Conservation (phyloP, 1,140 invertebrate genomes). For the Oncopodura yosiiana region DNA sequence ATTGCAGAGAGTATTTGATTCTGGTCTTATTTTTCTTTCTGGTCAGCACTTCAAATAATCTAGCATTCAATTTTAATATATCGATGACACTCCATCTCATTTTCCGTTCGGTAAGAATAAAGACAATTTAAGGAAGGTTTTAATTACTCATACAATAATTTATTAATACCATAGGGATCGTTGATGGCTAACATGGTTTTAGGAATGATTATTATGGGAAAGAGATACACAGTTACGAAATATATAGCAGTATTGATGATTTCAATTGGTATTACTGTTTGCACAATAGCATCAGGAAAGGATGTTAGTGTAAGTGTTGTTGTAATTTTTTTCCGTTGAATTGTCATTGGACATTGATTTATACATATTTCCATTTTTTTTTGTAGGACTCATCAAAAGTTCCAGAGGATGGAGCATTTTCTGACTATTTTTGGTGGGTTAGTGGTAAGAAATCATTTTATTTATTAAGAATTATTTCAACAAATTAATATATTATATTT, state of each 20-base stretch:
- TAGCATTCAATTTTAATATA: slow-evolving; percentile 93
- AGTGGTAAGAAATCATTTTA: slow-evolving; percentile 42
- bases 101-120: slow-evolving; percentile 72
- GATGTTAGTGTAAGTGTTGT: slow-evolving; percentile 44
- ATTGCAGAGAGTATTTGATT: slow-evolving; percentile 65
- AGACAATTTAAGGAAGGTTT: background rate
- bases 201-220: slow-evolving; percentile 81
- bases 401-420: slow-evolving; percentile 27
- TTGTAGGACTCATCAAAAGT: background rate
- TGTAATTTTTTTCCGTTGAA: background rate
- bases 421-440: slow-evolving; percentile 70
- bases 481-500: background rate
- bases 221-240: slow-evolving; percentile 70
- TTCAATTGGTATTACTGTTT: slow-evolving; percentile 78
- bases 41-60: slow-evolving; percentile 88
- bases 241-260: slow-evolving; percentile 90
- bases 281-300: slow-evolving; percentile 77
- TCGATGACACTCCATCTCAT: slow-evolving; percentile 98
- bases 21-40: slow-evolving; percentile 86
- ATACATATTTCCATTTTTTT: background rate
- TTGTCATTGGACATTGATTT: background rate
- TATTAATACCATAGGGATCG: slow-evolving; percentile 60
- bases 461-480: background rate
- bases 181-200: slow-evolving; percentile 94
- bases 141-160: slow-evolving; percentile 11